Evolutionary conservation across 2,888 invertebrate species (phyloP), one percentile per base, ranked within the genome.

Genomic region (Leptopilina syphax): DNA sequence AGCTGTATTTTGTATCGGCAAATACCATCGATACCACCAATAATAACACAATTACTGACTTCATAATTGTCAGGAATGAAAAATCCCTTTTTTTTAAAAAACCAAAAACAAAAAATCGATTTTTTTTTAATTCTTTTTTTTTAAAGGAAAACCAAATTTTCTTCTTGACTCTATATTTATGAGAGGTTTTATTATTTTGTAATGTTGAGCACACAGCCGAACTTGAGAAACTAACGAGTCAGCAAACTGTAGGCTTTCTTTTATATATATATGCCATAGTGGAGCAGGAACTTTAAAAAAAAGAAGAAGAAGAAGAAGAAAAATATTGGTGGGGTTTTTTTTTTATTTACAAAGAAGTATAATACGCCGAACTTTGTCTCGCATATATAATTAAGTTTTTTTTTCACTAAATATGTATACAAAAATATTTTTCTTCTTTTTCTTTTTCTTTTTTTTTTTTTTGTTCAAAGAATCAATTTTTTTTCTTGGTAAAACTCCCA

Each of bases 1-100:
- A 92, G 9, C 93, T 91, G 88, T 94, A 96, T 41, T 88, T 86
- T 34, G 34, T 34, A 4, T 83, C 76, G 18, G 89, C 89, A 50
- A 86, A 65, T 54, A 77, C 87, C 77, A 85, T 84, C 50, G 82
- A 88, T 57, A 88, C 77, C 60, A 89, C 70, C 18, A 83, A 86
- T 66, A 90, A 83, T 63, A 90, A 85, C 77, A 90, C 80, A 83
- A 86, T 68, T 27, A 60, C 79, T 41, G 67, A 66, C 54, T 85
- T 88, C 88, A 88, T 88, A 4, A 9, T 47, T 34, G 44, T 41
- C 34, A 50, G 50, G 10, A 12, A 50, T 0, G 10, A 12, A 50
- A 50, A 13, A 66, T 27, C 13, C 8, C 8, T 34, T 66, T 24
- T 6, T 12, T 44, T 47, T 34, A 66, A 54, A 27, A 7, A 70